Evolutionary conservation across 2,113 vertebrate species (phyloP).

Genomic region (Passerina amoena): DNA sequence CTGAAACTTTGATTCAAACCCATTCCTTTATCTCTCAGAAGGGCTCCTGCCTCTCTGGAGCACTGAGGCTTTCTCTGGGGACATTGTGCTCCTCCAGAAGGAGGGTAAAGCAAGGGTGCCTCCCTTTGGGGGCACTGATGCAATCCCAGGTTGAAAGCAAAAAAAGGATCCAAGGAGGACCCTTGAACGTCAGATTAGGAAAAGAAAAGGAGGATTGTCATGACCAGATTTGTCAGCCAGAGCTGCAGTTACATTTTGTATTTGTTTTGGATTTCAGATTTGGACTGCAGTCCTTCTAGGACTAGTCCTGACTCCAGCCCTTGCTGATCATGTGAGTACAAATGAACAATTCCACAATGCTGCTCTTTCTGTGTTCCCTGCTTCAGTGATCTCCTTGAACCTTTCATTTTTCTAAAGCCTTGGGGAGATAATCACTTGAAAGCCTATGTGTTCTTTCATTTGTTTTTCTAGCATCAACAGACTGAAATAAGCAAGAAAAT

Average conservation of each 20-base stretch:
- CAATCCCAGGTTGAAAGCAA: background rate
- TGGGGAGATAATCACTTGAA: background rate
- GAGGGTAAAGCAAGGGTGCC: background rate
- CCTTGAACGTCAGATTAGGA: background rate
- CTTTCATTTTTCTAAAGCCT: background rate
- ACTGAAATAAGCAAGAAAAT: background rate
- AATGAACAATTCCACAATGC: background rate
- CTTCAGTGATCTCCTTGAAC: background rate
- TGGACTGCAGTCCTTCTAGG: background rate
- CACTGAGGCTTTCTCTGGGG: background rate
- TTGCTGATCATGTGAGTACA: background rate
- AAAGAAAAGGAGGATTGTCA: no score
- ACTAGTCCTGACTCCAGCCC: background rate
- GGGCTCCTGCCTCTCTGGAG: background rate
- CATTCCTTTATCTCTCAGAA: background rate
- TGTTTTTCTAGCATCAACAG: background rate
- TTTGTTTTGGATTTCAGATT: background rate
- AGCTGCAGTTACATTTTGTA: background rate
- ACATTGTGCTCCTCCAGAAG: background rate
- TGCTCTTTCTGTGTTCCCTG: background rate
- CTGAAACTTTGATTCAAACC: background rate
- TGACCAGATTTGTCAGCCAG: background rate
- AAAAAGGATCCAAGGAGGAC: background rate
- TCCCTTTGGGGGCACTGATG: background rate
- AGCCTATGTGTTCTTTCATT: background rate